Base-by-base conservation (phyloP, 2,797 vertebrate genomes). In the Columba guinea region DNA sequence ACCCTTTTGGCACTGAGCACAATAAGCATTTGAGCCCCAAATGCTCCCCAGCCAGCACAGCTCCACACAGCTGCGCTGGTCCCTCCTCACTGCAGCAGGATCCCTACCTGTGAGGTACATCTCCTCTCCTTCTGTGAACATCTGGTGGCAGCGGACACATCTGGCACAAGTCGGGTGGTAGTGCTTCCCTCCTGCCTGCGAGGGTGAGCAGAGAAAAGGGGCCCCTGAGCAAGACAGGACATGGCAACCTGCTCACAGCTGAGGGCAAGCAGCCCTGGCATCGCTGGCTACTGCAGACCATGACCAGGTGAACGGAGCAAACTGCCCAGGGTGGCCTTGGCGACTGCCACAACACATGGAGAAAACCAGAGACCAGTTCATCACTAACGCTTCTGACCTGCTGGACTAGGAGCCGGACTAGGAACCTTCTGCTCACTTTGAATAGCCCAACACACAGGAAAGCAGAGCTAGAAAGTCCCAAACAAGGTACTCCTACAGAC, bases 41-140 rank as follows among this genome's bases (percentile, higher is more conserved):
- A 5, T 0, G 0, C 4, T 39, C 71, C 7, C 37, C 59, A 51
- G 41, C 37, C 59, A 55, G 41, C 59, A 68, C 32, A 27, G 7
- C 55, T 19, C 52, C 1, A 0, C 18, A 64, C 8, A 30, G 71
- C 11, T n/a, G 1, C 0, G 5, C 32, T 17, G n/a, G 64, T 11
- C 44, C 48, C n/a, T 71, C 20, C 46, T 32, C 4, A 0, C 8
- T 0, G 2, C 48, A 49, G 60, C 1, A 0, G 65, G 56, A 22
- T 70, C 60, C 97, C 97, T 97, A 99, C 99, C 99, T 98, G 99
- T 99, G 94, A 99, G 98, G 96, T 99, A 99, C 99, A 99, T 99
- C 98, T 99, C 99, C 97, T 99, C 99, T 64, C 99, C 99, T 96
- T 99, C 99, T 0, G 98, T 99, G 98, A 99, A 99, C 99, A 99